phyloP scores from a whole-genome alignment of 2,113 vertebrate genomes.

The Dipodomys merriami region DNA sequence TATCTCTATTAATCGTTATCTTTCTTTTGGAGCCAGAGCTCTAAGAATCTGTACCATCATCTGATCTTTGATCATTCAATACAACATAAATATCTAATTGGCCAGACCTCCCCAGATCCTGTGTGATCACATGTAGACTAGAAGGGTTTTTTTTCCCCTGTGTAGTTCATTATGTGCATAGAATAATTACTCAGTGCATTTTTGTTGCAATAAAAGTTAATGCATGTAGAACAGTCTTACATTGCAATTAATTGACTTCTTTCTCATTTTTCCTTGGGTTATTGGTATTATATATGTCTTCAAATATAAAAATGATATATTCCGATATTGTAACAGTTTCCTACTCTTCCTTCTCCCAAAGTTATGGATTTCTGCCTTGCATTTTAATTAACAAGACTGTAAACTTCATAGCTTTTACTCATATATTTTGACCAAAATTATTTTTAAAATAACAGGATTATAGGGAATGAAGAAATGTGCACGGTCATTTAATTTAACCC shows the following conservation, averaged over 20 bases:
- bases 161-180: background rate
- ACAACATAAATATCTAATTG: background rate
- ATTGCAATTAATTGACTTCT: background rate
- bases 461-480: background rate
- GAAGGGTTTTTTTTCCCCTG: background rate
- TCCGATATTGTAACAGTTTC: background rate
- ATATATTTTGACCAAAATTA: background rate
- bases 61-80: background rate
- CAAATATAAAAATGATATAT: background rate
- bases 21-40: no score
- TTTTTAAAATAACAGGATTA: constrained; percentile 38
- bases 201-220: background rate
- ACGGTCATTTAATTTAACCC: background rate
- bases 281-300: background rate
- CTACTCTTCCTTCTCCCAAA: background rate
- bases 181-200: background rate
- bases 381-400: constrained; percentile 26
- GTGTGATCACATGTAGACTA: background rate
- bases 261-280: background rate
- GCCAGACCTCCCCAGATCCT: fast-evolving
- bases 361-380: background rate
- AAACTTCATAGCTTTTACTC: background rate
- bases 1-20: no score
- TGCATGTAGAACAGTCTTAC: background rate
- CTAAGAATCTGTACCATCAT: no score